These are phyloP conservation scores for Petrolisthes cinctipes DNA, from an alignment of 2,888 invertebrate species.

Conservation along the genomic window DNA sequence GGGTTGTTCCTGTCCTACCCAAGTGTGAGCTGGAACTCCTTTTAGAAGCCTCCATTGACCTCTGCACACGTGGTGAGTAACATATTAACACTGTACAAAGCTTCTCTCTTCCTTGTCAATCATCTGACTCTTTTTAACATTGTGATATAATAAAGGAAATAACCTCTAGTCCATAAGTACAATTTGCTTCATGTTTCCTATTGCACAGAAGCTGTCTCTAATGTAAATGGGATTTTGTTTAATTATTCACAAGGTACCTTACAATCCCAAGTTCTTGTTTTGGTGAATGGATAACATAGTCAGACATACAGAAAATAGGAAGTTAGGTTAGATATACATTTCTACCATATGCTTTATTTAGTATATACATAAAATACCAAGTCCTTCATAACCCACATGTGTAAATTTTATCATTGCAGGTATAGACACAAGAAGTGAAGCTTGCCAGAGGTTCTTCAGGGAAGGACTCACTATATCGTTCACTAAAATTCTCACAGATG, in stretches of 20 bases:
- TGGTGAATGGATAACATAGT: no score
- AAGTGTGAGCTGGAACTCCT: constrained; percentile 95
- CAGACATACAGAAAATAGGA: not conserved
- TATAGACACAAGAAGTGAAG: constrained; percentile 87
- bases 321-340: not conserved
- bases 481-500: constrained; percentile 95
- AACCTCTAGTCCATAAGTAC: not conserved
- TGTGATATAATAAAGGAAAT: not conserved
- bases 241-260: not conserved
- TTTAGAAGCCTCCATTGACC: constrained; percentile 87
- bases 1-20: constrained; percentile 97
- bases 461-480: constrained; percentile 95
- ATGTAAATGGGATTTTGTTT: not conserved
- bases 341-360: not conserved
- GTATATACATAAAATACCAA: not conserved
- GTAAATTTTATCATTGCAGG: constrained; percentile 72
- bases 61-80: constrained; percentile 80
- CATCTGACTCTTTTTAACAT: not conserved
- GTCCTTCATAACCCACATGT: no score
- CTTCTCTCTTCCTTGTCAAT: not conserved
- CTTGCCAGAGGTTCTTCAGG: constrained; percentile 93
- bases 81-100: no score
- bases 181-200: not conserved
- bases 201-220: not conserved
- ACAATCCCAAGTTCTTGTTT: no score